phyloP scores from a whole-genome alignment of 1,140 invertebrate genomes.

The Papilio polytes region DNA sequence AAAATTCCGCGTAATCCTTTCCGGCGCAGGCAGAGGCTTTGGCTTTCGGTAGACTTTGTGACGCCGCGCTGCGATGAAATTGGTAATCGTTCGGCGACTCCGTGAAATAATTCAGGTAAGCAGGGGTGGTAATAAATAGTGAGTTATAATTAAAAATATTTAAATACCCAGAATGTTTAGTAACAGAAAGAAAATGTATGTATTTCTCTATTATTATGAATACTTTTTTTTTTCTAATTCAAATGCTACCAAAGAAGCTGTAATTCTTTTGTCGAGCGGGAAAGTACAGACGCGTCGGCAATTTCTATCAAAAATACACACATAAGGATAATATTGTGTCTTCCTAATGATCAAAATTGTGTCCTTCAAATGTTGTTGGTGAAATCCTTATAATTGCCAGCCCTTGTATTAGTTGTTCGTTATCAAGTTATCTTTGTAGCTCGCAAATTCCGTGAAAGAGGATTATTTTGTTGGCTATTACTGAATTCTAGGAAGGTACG shows the following conservation, averaged over 20 bases:
- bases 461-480: constrained; percentile 78
- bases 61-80: constrained; percentile 67
- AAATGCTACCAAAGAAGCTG: neutral
- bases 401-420: constrained; percentile 67
- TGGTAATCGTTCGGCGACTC: constrained; percentile 65
- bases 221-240: neutral
- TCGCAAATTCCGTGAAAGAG: constrained; percentile 76
- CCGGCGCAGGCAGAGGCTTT: constrained; percentile 56
- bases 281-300: neutral
- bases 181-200: neutral
- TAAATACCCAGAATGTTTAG: no score
- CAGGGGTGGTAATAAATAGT: constrained; percentile 58
- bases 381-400: constrained; percentile 47
- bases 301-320: neutral
- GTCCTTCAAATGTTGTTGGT: neutral
- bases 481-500: constrained; percentile 76
- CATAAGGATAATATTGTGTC: neutral
- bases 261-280: neutral
- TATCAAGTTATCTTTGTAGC: constrained; percentile 76
- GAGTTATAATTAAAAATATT: constrained; percentile 17
- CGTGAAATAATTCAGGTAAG: constrained; percentile 54
- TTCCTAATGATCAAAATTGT: neutral
- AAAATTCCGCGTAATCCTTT: constrained; percentile 75
- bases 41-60: constrained; percentile 78
- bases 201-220: neutral